Conservation (phyloP, 1,140 invertebrate genomes). For the Hirudo medicinalis region DNA sequence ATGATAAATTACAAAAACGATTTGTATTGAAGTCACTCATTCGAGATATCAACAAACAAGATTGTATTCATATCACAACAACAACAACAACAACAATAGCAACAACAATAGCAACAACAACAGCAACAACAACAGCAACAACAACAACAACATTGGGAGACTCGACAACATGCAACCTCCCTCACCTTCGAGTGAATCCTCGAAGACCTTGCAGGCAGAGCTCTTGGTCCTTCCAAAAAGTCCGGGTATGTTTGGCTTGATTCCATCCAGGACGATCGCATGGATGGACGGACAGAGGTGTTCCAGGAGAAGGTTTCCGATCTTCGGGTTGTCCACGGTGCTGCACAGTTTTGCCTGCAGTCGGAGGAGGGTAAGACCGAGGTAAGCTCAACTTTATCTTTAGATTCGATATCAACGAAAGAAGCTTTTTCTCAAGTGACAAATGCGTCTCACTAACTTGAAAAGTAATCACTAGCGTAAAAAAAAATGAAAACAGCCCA, state of each 20-base stretch:
- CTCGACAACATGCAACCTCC: constrained; percentile 4
- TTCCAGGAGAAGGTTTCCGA: constrained; percentile 52
- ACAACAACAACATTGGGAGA: too few species aligned
- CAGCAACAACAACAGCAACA: not conserved
- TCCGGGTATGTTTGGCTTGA: constrained; percentile 61
- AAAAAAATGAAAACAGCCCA: too few species aligned
- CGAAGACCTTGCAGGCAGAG: constrained; percentile 72
- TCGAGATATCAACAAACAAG: too few species aligned
- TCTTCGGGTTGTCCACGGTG: constrained; percentile 44
- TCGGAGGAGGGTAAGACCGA: not conserved
- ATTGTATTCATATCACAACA: not conserved
- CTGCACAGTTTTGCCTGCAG: constrained; percentile 30
- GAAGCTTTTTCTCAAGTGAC: too few species aligned
- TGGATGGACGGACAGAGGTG: constrained; percentile 64
- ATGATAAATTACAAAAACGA: too few species aligned
- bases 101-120: not conserved
- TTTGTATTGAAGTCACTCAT: too few species aligned
- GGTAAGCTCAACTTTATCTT: too few species aligned
- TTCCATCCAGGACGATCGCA: constrained; percentile 62
- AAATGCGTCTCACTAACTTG: too few species aligned
- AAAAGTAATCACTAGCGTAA: too few species aligned
- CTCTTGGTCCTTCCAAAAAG: constrained; percentile 69
- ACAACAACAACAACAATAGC: not conserved
- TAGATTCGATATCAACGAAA: too few species aligned
- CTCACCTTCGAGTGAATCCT: constrained; percentile 67